Conservation (phyloP, 1,140 invertebrate genomes). For the Nephotettix cincticeps region DNA sequence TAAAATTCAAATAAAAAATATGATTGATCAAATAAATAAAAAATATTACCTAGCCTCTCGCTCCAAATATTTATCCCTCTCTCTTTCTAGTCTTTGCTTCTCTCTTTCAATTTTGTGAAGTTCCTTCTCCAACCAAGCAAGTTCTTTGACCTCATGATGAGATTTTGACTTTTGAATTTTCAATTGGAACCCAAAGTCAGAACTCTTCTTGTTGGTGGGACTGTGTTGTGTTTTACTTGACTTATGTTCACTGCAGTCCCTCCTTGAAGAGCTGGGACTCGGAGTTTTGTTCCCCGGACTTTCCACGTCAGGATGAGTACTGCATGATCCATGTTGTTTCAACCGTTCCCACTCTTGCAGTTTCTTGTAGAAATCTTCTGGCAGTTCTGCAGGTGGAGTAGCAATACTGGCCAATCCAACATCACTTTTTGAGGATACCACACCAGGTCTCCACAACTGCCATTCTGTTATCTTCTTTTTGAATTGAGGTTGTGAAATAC, state of each 20-base stretch:
- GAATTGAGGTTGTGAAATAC: conserved; percentile 45
- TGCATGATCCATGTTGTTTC: conserved; percentile 32
- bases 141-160: conserved; percentile 46
- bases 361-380: conserved; percentile 54
- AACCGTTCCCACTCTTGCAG: conserved; percentile 56
- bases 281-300: conserved; percentile 40
- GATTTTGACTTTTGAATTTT: conserved; percentile 26
- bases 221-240: conserved; percentile 38
- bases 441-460: conserved; percentile 63
- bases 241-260: conserved; percentile 43
- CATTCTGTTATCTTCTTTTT: conserved; percentile 65
- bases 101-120: conserved; percentile 61
- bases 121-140: conserved; percentile 60
- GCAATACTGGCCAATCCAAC: conserved; percentile 31
- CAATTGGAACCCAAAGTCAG: background rate
- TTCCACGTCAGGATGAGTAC: background rate
- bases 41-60: conserved; percentile 53
- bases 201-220: conserved; percentile 35
- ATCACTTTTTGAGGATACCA: conserved; percentile 36
- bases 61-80: conserved; percentile 60
- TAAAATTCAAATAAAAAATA: no score
- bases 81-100: conserved; percentile 59
- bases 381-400: conserved; percentile 41
- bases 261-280: conserved; percentile 46
- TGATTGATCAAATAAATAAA: background rate